A percentile compares a stretch with the other conserved stretches of the same genome.
These are phyloP conservation scores for Mungos mungo DNA, from an alignment of 2,113 vertebrate genomes.

Conservation along the genomic window DNA sequence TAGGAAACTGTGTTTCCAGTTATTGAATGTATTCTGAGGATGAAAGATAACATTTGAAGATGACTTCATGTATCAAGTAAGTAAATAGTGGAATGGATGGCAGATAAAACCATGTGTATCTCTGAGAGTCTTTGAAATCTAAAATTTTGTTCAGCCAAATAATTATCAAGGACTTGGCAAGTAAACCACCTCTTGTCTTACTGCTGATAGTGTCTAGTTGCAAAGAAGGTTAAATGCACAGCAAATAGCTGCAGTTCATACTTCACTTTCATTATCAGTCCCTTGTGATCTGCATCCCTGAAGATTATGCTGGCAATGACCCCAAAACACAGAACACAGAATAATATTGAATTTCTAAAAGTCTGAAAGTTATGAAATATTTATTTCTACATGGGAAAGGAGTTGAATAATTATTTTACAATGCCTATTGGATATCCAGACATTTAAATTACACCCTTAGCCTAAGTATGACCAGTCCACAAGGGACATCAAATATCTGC, in stretches of 20 bases:
- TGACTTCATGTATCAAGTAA: background rate
- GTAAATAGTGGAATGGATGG: background rate
- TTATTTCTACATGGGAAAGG: constrained; percentile 52
- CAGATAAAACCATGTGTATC: background rate
- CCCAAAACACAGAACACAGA: background rate
- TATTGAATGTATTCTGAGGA: background rate
- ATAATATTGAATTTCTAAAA: constrained; percentile 39
- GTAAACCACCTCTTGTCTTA: background rate
- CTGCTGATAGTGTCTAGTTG: background rate
- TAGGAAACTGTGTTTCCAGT: background rate
- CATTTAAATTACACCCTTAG: background rate
- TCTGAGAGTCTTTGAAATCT: background rate
- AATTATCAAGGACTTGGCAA: background rate
- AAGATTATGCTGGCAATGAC: background rate
- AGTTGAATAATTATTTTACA: background rate
- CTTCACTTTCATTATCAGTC: background rate
- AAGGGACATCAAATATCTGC: background rate
- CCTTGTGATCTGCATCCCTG: background rate
- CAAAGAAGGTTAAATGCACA: background rate
- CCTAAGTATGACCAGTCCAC: background rate
- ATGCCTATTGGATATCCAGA: background rate
- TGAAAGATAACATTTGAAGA: background rate
- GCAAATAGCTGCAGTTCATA: background rate
- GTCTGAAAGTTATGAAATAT: constrained; percentile 51
- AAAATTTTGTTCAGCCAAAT: background rate